phyloP scores from a whole-genome alignment of 2,797 vertebrate species.

The Neosalanx taihuensis region DNA sequence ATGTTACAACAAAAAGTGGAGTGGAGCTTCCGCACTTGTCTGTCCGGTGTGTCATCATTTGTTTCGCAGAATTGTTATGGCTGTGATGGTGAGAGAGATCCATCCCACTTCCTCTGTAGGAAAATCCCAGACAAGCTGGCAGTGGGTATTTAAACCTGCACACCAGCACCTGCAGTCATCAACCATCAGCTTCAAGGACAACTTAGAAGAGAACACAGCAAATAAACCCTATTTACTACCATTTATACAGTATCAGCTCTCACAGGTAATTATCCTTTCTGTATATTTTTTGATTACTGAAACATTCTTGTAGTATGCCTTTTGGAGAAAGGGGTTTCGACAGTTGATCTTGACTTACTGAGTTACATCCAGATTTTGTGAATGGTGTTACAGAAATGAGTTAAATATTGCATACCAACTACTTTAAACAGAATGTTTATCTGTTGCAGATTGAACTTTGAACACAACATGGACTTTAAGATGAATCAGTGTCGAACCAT shows the following conservation, averaged over 20 bases:
- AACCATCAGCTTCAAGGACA: neutral
- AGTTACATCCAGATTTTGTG: neutral
- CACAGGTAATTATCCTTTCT: conserved; percentile 6
- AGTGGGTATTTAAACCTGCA: neutral
- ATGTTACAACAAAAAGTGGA: too few relatives aligned
- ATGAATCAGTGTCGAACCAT: conserved; percentile 21
- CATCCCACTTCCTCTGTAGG: neutral
- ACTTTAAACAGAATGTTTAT: neutral
- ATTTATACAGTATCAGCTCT: neutral
- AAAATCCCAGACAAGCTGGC: neutral
- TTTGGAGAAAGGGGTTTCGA: neutral
- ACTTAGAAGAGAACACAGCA: neutral
- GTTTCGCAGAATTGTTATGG: neutral
- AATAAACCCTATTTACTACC: neutral
- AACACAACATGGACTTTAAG: conserved; percentile 44
- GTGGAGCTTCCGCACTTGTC: neutral
- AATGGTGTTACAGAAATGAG: neutral
- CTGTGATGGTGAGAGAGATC: too few relatives aligned
- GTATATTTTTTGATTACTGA: neutral
- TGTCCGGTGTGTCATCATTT: conserved; percentile 7
- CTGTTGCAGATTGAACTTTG: conserved; percentile 31
- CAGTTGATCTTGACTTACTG: neutral
- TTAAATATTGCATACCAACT: neutral
- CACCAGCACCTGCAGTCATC: neutral
- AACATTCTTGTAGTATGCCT: neutral